A percentile compares a stretch with the other conserved stretches of the same genome.
Conservation (phyloP, 2,797 vertebrate species). For the Siniperca undulata region DNA sequence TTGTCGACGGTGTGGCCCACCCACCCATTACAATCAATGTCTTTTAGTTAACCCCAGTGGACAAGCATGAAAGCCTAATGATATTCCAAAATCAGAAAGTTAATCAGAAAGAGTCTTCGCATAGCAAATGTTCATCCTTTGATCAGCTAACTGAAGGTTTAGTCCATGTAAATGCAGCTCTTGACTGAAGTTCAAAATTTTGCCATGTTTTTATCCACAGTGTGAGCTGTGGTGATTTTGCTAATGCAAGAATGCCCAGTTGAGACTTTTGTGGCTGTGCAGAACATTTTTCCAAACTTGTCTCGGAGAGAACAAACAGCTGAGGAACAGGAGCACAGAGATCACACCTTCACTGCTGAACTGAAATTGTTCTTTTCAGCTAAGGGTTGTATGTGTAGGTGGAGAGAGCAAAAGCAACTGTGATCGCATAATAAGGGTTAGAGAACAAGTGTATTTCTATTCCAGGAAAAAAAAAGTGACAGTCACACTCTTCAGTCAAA, state of each 20-base stretch:
- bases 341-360: slow-evolving; percentile 31
- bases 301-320: slow-evolving; percentile 13
- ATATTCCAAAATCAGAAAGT: slow-evolving; percentile 2
- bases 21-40: neutral
- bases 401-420: slow-evolving; percentile 18
- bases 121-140: slow-evolving; percentile 6
- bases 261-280: slow-evolving; percentile 6
- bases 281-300: slow-evolving; percentile 22
- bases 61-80: neutral
- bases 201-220: neutral
- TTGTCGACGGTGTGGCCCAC: too few relatives aligned
- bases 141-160: neutral
- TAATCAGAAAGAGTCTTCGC: neutral
- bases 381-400: slow-evolving; percentile 30
- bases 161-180: neutral
- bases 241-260: slow-evolving; percentile 7
- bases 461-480: slow-evolving; percentile 14
- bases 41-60: neutral
- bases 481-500: slow-evolving; percentile 11
- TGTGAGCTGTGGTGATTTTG: neutral
- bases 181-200: neutral
- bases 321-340: slow-evolving; percentile 7
- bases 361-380: slow-evolving; percentile 30
- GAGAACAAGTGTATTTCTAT: slow-evolving; percentile 8
- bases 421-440: slow-evolving; percentile 27